phyloP scores from a whole-genome alignment of 2,888 invertebrate genomes.

The Celastrina argiolus region DNA sequence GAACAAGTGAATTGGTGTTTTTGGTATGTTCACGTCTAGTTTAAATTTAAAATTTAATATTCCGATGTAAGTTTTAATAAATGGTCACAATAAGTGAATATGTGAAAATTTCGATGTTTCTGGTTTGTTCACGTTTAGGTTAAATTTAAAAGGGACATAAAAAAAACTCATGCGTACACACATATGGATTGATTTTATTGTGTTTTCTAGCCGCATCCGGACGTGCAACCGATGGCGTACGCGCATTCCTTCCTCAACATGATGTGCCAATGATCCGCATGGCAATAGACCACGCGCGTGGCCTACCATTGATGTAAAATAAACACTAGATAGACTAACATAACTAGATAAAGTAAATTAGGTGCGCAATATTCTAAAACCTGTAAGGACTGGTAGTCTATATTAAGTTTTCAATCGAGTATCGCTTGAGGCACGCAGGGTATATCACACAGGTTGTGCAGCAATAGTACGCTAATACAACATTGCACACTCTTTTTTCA shows the following conservation, averaged over 20 bases:
- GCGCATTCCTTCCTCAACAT: conserved; percentile 90
- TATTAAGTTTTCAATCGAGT: background rate
- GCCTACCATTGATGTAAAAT: conserved; percentile 20
- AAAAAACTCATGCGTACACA: background rate
- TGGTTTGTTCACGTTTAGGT: too few species aligned
- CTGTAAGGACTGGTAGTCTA: background rate
- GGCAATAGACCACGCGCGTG: conserved; percentile 16
- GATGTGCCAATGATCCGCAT: conserved; percentile 77
- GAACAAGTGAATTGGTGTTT: too few species aligned
- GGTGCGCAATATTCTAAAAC: conserved; percentile 16
- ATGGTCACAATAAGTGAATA: too few species aligned
- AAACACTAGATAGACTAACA: conserved; percentile 15
- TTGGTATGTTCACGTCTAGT: too few species aligned
- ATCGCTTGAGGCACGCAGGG: conserved; percentile 15
- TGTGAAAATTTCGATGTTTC: too few species aligned
- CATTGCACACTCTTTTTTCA: background rate
- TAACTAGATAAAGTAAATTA: conserved; percentile 6
- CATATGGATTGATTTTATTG: background rate
- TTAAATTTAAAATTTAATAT: too few species aligned
- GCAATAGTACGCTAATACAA: background rate
- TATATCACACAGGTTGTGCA: conserved; percentile 12
- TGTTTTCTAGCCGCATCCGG: conserved; percentile 92
- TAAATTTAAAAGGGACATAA: background rate
- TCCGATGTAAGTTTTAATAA: too few species aligned
- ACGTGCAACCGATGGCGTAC: conserved; percentile 98